Base-by-base conservation (phyloP, 2,888 invertebrate species). In the Cephonodes hylas region DNA sequence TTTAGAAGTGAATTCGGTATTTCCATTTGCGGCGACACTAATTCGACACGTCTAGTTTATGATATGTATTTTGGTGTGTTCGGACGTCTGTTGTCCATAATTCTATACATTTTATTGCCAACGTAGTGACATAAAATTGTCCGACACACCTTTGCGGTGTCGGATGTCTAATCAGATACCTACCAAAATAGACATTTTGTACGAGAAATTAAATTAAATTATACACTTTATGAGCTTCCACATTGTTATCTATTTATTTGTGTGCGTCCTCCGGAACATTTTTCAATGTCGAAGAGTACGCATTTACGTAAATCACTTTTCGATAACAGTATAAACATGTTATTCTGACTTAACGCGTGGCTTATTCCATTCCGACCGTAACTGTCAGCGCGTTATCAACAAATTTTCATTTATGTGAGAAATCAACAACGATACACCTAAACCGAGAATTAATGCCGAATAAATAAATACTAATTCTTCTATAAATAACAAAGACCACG, bases 41-140 rank as follows among this genome's bases (percentile, higher is more conserved):
- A 88, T 85, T 82, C 82, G 81, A 79, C 76, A 58, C 66, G 66
- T 80, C 80, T 86, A 83, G 74, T 89, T 91, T 89, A 91, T 84
- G 81, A 82, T 74, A 78, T 80, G 77, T 83, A 75, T 85, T 81
- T 81, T 81, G 65, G 75, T 80, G 72, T 80, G 74, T 84, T 78
- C 76, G 69, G 71, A 72, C 74, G 73, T 77, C 77, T 67, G 67
- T 74, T 64, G 79, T 66, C 75, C 71, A 84, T 89, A 87, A 86
- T 73, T 89, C 74, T 71, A 71, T 76, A 71, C 66, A 80, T 67
- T 90, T 91, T 91, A 91, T 88, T 80, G 77, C 69, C 73, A 53
- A 69, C 70, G 69, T 71, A 74, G 64, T 64, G 71, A 78, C 84
- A 85, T 88, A 90, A 91, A 90, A 67, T 81, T 85, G 79, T 80